phyloP scores from a whole-genome alignment of 2,888 invertebrate species.

The Mythimna ferrago region DNA sequence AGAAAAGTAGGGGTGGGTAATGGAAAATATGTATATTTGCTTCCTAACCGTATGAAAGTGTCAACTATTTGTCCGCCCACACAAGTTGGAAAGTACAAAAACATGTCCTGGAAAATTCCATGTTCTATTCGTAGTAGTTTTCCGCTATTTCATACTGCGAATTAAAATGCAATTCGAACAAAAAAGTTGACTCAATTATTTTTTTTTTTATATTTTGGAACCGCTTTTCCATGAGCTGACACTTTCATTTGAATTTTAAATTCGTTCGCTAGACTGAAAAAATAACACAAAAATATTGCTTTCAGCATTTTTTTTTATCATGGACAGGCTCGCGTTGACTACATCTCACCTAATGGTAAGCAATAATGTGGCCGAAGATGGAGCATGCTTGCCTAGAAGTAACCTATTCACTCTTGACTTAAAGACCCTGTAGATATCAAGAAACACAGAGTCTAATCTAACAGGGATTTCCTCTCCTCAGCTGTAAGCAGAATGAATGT shows the following conservation, averaged over 20 bases:
- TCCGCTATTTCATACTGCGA: not conserved
- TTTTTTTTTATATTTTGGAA: not conserved
- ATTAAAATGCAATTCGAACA: not conserved
- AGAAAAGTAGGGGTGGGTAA: constrained; percentile 3
- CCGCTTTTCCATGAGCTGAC: not conserved
- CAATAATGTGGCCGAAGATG: no score
- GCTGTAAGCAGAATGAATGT: no score
- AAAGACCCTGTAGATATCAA: no score
- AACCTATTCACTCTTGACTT: no score
- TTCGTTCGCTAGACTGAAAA: no score
- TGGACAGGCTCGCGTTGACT: no score
- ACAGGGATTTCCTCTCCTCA: no score
- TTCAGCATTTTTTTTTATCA: no score
- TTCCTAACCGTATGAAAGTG: not conserved
- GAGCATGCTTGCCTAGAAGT: no score
- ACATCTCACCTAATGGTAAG: no score
- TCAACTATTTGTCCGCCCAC: not conserved
- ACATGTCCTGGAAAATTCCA: constrained; percentile 10
- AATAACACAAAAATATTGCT: no score
- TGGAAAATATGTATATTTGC: constrained; percentile 19
- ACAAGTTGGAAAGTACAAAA: not conserved
- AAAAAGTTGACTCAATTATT: not conserved
- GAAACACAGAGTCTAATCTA: no score
- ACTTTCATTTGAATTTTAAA: not conserved
- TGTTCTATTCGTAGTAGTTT: not conserved